Evolutionary conservation across 2,113 vertebrate species (phyloP).

Genomic region (Eleginops maclovinus): DNA sequence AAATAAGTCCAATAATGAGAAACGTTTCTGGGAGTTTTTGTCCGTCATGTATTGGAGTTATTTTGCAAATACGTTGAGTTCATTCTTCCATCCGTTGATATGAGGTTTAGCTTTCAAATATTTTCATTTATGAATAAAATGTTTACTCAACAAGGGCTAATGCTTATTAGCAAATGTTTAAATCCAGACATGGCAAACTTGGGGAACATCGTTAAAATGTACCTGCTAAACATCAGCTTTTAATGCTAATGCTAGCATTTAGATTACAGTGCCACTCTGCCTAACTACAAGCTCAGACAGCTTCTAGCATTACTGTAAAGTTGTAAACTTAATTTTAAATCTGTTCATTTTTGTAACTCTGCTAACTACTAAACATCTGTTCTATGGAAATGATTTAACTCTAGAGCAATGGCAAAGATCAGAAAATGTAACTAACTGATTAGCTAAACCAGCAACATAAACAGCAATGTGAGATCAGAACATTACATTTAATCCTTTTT

Average conservation of each 20-base stretch:
- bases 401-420: neutral
- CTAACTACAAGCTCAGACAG: too few relatives aligned
- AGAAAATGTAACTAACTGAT: too few relatives aligned
- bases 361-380: neutral
- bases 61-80: too few relatives aligned
- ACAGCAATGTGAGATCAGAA: neutral
- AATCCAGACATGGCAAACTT: neutral
- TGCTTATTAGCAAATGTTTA: neutral
- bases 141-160: too few relatives aligned
- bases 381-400: neutral
- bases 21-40: too few relatives aligned
- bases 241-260: neutral
- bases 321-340: neutral
- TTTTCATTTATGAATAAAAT: too few relatives aligned
- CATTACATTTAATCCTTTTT: neutral
- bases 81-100: too few relatives aligned
- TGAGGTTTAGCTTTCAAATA: too few relatives aligned
- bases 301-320: too few relatives aligned
- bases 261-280: too few relatives aligned
- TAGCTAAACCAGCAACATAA: neutral
- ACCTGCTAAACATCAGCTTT: neutral
- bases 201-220: neutral
- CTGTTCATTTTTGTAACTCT: neutral
- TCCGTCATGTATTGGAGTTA: too few relatives aligned
- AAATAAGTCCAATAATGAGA: too few relatives aligned